Conservation (phyloP, 2,888 invertebrate genomes). For the Tetranychus piercei region DNA sequence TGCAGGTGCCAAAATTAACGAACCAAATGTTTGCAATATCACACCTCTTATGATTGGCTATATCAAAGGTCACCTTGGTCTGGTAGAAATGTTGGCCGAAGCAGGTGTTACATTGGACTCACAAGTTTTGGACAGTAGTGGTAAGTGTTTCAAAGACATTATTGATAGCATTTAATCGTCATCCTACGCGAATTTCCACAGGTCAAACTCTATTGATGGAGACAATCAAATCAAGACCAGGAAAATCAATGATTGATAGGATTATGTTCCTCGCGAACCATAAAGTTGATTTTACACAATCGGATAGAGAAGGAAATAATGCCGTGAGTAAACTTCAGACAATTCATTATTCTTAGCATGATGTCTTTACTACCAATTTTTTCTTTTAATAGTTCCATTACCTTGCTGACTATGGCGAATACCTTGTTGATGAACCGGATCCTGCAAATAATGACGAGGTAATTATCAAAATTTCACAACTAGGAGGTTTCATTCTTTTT, state of each 20-base stretch:
- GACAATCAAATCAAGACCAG: constrained; percentile 31
- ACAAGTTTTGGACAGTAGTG: constrained; percentile 32
- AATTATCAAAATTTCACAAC: no score
- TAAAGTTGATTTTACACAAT: constrained; percentile 33
- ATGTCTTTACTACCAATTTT: background rate
- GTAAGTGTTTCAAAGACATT: constrained; percentile 27
- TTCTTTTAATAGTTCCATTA: constrained; percentile 26
- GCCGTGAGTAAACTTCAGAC: constrained; percentile 31
- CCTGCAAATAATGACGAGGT: no score
- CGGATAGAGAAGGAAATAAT: constrained; percentile 33
- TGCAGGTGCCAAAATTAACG: constrained; percentile 32
- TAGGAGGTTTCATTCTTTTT: no score
- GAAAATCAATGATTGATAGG: constrained; percentile 30
- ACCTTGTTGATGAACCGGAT: no score
- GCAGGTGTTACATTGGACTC: constrained; percentile 35
- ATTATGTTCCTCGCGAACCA: constrained; percentile 34
- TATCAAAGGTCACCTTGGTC: constrained; percentile 35
- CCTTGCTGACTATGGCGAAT: constrained; percentile 16
- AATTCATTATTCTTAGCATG: background rate
- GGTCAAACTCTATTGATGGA: constrained; percentile 34
- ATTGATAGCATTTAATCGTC: background rate
- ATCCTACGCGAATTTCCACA: constrained; percentile 21
- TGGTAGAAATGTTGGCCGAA: constrained; percentile 35
- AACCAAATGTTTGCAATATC: constrained; percentile 37
- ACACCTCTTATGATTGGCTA: constrained; percentile 39